Base-by-base conservation (phyloP, 2,888 invertebrate species). In the Agonopterix alstromeriana region DNA sequence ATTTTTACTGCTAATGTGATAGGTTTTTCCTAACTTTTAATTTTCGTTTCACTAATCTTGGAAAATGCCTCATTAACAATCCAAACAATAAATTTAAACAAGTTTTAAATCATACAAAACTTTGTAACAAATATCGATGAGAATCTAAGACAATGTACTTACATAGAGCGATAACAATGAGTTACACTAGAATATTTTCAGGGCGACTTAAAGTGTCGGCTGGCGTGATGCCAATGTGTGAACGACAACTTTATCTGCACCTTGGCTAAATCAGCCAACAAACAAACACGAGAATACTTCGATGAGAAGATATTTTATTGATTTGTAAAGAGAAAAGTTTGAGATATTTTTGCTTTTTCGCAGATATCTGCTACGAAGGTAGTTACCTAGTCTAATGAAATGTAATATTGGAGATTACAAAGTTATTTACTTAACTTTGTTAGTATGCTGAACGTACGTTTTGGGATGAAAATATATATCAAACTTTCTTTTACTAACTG, bases 181-280 rank as follows among this genome's bases (percentile, higher is more conserved):
- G 11, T 44, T 35, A 44, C 44, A 11, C 42, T 12, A 27, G 11
- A 47, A 42, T 47, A 47, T 42, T 42, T 47, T 42, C 11, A 12
- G 35, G 35, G n/a, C 42, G 54, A 61, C 61, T 53, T 63, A 69
- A 72, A 65, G 72, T 70, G 71, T 70, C 61, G 60, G 52, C 60
- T 82, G 83, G 83, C 77, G 54, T 59, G 40, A 50, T 57, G 79
- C 82, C 82, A 82, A 65, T 54, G 56, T 60, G 27, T 60, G 62
- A 65, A 67, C 63, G 61, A 51, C 62, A 58, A 58, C 61, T 61
- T 65, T 59, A 63, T 27, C 65, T 59, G 53, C 53, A 53, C 47
- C 55, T 59, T 58, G 55, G 48, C 53, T 50, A 47, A 51, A 51
- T 42, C 42, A 42, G 12, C 8, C 46, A 49, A 55, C 62, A 57